phyloP scores from a whole-genome alignment of 2,888 invertebrate species.

The Drosophila kokeensis region DNA sequence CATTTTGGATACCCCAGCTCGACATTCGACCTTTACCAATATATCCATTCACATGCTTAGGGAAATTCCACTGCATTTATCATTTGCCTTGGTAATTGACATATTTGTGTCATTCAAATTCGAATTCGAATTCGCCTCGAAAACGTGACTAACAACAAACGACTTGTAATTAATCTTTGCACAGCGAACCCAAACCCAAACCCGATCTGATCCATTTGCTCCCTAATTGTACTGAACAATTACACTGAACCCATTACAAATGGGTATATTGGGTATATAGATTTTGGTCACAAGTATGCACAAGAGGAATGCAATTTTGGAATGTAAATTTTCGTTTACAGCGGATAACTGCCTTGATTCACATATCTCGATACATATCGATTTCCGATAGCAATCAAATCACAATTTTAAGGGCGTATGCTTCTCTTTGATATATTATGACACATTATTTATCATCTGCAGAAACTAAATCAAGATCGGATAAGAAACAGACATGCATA shows the following conservation, averaged over 20 bases:
- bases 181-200: conserved; percentile 6
- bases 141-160: conserved; percentile 66
- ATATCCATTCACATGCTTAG: conserved; percentile 14
- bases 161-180: conserved; percentile 39
- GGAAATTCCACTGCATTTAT: conserved; percentile 26
- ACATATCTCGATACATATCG: neutral
- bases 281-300: neutral
- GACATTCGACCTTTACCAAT: conserved; percentile 4
- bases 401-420: neutral
- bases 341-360: neutral
- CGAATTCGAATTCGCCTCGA: conserved; percentile 35
- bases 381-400: neutral
- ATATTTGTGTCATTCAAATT: conserved; percentile 43
- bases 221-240: too few species aligned
- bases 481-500: neutral
- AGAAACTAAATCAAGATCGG: neutral
- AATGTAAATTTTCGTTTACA: too few species aligned
- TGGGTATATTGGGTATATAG: neutral
- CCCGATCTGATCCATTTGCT: neutral
- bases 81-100: conserved; percentile 64
- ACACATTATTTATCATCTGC: neutral
- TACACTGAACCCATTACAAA: neutral
- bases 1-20: neutral
- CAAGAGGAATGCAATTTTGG: neutral
- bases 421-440: neutral